These are phyloP conservation scores for Acleris literana DNA, from an alignment of 2,888 invertebrate species.

Conservation along the genomic window DNA sequence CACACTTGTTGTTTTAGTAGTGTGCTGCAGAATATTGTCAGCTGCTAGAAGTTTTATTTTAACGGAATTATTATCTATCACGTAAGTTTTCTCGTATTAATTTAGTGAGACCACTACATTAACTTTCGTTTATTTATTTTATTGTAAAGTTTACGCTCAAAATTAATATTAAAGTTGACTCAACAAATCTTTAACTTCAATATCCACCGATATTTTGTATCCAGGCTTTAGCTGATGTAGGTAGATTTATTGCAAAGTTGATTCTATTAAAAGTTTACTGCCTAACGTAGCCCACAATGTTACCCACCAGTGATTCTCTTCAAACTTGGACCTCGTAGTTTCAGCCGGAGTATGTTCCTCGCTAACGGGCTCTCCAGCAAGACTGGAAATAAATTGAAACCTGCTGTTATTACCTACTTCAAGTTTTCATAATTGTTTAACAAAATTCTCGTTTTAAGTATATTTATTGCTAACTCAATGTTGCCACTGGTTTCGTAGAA, in stretches of 20 bases:
- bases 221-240: conserved; percentile 38
- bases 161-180: background rate
- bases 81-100: conserved; percentile 17
- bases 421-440: background rate
- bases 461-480: too few relatives aligned
- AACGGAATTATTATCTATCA: conserved; percentile 8
- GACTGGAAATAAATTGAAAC: conserved; percentile 27
- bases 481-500: too few relatives aligned
- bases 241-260: conserved; percentile 59
- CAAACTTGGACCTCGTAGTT: conserved; percentile 53
- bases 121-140: background rate
- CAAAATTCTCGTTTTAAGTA: too few relatives aligned
- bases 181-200: background rate
- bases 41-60: conserved; percentile 2
- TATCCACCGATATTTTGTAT: background rate
- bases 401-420: conserved; percentile 25
- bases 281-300: conserved; percentile 59
- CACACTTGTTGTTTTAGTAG: background rate
- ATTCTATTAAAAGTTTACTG: conserved; percentile 71
- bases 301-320: conserved; percentile 43
- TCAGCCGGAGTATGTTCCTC: conserved; percentile 48
- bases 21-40: background rate
- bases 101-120: background rate
- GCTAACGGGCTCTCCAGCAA: conserved; percentile 37
- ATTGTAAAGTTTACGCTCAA: background rate